Percentiles rank a stretch among this genome's conserved stretches.
Conservation (phyloP, 2,888 invertebrate species). For the Pasiphila rectangulata region DNA sequence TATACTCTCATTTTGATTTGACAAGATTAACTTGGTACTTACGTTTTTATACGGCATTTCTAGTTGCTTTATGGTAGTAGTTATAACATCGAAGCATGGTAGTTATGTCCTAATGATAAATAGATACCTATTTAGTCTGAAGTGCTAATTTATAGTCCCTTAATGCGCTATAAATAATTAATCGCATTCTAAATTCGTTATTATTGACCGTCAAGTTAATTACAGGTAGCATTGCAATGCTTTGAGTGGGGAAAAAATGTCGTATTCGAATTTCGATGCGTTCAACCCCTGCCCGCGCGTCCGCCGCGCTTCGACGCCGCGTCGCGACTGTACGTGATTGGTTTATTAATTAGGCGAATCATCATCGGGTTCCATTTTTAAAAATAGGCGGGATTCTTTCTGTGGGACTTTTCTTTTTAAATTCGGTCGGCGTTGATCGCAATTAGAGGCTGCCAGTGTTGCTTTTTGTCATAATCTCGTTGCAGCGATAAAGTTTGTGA, state of each 20-base stretch:
- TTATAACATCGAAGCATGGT: slow-evolving; percentile 44
- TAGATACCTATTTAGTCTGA: slow-evolving; percentile 39
- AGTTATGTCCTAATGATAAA: slow-evolving; percentile 48
- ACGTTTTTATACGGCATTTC: slow-evolving; percentile 44
- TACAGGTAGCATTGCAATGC: slow-evolving; percentile 74
- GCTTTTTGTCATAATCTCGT: slow-evolving; percentile 68
- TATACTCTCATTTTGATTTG: slow-evolving; percentile 54
- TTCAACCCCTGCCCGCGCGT: slow-evolving; percentile 79
- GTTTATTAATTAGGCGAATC: slow-evolving; percentile 82
- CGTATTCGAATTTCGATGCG: slow-evolving; percentile 77
- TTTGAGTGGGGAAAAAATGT: slow-evolving; percentile 76
- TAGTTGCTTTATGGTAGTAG: slow-evolving; percentile 37
- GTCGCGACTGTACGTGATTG: slow-evolving; percentile 81
- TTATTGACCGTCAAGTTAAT: slow-evolving; percentile 73
- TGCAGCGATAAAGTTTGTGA: slow-evolving; percentile 57
- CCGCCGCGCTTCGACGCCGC: slow-evolving; percentile 78
- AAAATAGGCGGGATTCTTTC: slow-evolving; percentile 81
- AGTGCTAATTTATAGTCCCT: slow-evolving; percentile 46
- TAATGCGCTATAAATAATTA: slow-evolving; percentile 54
- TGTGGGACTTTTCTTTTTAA: slow-evolving; percentile 78
- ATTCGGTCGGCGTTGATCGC: slow-evolving; percentile 75
- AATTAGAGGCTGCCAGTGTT: slow-evolving; percentile 72
- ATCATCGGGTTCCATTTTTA: slow-evolving; percentile 75
- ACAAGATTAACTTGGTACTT: slow-evolving; percentile 53
- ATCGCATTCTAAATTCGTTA: slow-evolving; percentile 65